Conservation (phyloP, 2,888 invertebrate genomes). For the Melinopterus prodromus region DNA sequence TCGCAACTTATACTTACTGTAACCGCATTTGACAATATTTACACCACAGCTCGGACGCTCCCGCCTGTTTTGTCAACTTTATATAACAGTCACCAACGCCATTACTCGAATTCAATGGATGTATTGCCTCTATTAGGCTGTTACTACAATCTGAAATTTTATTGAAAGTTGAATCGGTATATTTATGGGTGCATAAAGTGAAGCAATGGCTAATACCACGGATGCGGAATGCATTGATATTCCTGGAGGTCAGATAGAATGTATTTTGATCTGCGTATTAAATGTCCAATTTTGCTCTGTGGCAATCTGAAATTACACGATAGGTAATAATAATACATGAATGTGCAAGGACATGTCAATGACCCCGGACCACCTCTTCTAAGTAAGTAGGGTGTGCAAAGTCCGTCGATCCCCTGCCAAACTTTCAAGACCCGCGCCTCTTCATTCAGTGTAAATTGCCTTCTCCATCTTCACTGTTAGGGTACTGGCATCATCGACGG, state of each 20-base stretch:
- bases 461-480: too few species aligned
- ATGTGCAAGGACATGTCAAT: too few species aligned
- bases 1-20: neutral
- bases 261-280: neutral
- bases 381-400: too few species aligned
- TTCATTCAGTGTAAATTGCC: too few species aligned
- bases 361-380: too few species aligned
- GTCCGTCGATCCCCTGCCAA: too few species aligned
- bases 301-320: neutral
- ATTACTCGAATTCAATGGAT: constrained; percentile 4
- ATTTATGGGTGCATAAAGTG: neutral
- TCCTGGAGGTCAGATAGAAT: neutral
- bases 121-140: neutral
- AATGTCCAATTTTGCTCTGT: neutral
- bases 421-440: too few species aligned
- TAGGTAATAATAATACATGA: too few species aligned
- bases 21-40: neutral
- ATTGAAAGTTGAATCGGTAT: neutral
- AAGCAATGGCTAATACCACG: neutral
- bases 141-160: neutral
- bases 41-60: neutral
- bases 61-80: neutral
- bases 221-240: neutral
- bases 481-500: too few species aligned
- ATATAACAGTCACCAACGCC: neutral